Percentiles rank a stretch among this genome's conserved stretches.
phyloP scores from a whole-genome alignment of 2,113 vertebrate genomes.

The Rhadina sibilatrix region DNA sequence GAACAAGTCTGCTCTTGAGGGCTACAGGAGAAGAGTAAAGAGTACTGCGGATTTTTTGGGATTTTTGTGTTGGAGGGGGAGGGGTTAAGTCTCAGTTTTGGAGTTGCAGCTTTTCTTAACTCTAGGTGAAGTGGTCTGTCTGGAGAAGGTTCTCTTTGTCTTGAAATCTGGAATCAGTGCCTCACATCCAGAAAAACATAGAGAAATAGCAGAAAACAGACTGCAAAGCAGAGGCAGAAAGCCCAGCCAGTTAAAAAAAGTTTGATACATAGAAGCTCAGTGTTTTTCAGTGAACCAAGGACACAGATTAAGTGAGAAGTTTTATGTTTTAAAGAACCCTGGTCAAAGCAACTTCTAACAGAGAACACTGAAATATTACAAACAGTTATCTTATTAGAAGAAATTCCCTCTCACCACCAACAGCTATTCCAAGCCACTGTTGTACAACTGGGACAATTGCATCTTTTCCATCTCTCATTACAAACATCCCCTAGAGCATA shows the following conservation, averaged over 20 bases:
- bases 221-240: background rate
- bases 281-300: background rate
- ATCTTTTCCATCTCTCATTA: background rate
- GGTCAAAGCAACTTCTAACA: background rate
- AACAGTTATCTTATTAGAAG: background rate
- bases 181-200: background rate
- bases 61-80: background rate
- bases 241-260: background rate
- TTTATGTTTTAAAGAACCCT: background rate
- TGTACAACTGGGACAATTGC: background rate
- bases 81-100: background rate
- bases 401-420: background rate
- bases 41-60: background rate
- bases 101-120: background rate
- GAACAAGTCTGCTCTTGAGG: background rate
- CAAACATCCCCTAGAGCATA: background rate
- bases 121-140: background rate
- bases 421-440: background rate
- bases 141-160: background rate
- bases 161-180: background rate
- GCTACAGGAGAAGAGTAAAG: background rate
- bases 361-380: background rate
- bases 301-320: background rate
- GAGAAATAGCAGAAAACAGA: background rate
- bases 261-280: background rate